Evolutionary conservation across 2,797 vertebrate genomes (phyloP), one percentile per base, ranked within the genome.

Genomic region (Poecilia wingei): DNA sequence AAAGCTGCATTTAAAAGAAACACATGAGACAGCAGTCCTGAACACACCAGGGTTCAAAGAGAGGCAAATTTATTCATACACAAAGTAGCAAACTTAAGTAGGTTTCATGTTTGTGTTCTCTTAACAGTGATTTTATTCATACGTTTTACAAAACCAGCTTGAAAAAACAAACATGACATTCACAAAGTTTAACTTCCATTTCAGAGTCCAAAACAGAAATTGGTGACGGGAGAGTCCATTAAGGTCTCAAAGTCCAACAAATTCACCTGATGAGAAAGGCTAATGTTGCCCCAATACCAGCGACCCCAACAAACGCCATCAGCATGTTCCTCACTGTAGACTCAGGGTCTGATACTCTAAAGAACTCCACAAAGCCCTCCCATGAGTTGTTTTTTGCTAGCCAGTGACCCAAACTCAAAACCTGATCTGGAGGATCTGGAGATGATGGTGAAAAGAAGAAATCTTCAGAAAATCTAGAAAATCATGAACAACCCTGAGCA

Each of bases 311-410:
- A 64, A 98, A 90, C 0, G 96, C 95, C 95, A 98, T 91, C 88
- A 99, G 95, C 0, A 97, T 87, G 1, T 96, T 97, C 86, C 96
- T 96, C 93, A 98, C 89, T 55, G 94, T 93, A 0, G 95, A 83
- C 86, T 99, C 98, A 2, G 97, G 94, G 91, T 99, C 97, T 74
- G 95, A 88, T 28, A 96, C 94, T 0, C 88, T 94, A 84, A 99
- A 99, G 89, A 99, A 99, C 14, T 98, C 96, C 0, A 97, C 97
- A 91, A 98, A 99, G 25, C 98, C 98, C 80, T 97, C 96, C 98
- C 1, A 31, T 31, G 31, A 31, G 31, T 31, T 31, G 31, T 31
- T 31, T 31, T 31, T 31, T 31, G 31, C 31, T 31, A 31, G 31
- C 31, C 31, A 31, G 59, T 1, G 6, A 18, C 31, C 59, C 14